Percentiles rank a stretch among this genome's conserved stretches.
phyloP scores from a whole-genome alignment of 2,113 vertebrate species.

The Hippocampus zosterae region DNA sequence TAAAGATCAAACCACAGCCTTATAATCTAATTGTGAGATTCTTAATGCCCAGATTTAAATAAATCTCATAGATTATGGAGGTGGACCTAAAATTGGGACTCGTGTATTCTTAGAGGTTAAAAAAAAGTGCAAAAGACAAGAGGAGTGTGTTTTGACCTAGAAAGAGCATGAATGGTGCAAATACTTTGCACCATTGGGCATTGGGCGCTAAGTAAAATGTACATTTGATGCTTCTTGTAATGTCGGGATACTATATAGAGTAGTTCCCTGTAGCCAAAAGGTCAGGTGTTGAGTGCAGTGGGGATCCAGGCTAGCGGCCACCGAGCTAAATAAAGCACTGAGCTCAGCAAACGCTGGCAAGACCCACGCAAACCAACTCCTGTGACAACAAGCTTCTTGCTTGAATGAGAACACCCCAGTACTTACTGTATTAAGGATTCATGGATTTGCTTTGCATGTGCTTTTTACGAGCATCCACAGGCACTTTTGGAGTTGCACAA shows the following conservation, averaged over 20 bases:
- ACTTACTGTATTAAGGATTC: slow-evolving; percentile 11
- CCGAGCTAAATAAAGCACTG: slow-evolving; percentile 71
- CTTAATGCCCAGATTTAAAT: not conserved
- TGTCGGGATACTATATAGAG: slow-evolving; percentile 36
- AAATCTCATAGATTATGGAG: not conserved
- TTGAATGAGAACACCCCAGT: slow-evolving; percentile 18
- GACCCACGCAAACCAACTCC: slow-evolving; percentile 36
- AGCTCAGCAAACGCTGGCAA: slow-evolving; percentile 67
- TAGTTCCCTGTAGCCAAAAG: slow-evolving; percentile 46
- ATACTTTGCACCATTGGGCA: not conserved
- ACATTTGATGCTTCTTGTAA: no score
- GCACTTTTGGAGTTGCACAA: not conserved
- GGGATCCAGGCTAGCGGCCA: slow-evolving; percentile 31
- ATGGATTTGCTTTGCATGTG: slow-evolving; percentile 8
- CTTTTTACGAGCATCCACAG: not conserved
- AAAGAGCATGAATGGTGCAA: not conserved
- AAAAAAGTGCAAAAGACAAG: not conserved
- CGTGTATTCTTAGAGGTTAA: not conserved
- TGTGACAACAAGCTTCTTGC: slow-evolving; percentile 32
- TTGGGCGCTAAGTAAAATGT: not conserved
- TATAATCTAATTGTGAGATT: no score
- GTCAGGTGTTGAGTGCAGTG: slow-evolving; percentile 55
- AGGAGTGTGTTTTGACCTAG: not conserved
- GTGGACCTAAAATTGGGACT: not conserved
- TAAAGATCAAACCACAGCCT: no score